Base-by-base conservation (phyloP, 2,797 vertebrate species). In the Morus bassanus region DNA sequence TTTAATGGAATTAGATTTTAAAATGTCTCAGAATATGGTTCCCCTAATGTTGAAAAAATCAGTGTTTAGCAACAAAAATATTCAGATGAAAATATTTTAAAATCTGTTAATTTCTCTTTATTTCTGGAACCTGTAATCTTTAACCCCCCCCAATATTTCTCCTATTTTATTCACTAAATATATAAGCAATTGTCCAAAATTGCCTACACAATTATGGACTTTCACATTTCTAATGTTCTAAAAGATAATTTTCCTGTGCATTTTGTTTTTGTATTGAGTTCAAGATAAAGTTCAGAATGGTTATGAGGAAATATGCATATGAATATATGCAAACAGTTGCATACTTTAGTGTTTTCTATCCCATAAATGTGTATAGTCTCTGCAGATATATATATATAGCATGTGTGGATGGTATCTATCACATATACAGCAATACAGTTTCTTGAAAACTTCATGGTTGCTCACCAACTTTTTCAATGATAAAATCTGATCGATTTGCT, bases 181-280 rank as follows among this genome's bases (percentile, higher is more conserved):
- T 1, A 39, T 23, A 54, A 21, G 3, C 17, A 60, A 0, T n/a
- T 65, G 21, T 46, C 50, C 19, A n/a, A 74, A 87, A 46, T 31
- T 25, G 6, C n/a, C 28, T 30, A 16, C 5, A 39, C 18, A 15
- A 1, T 31, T 21, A 41, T 0, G 18, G 9, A n/a, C 19, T 50
- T 83, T 17, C 10, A 60, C 3, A 31, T 69, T 37, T 45, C 41
- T 31, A 14, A 17, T 46, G 4, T 11, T 86, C 73, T 54, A 30
- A 54, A 54, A 41, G 5, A 11, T 22, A 43, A 11, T 65, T 70
- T 90, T n/a, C 11, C 16, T 50, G 35, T 22, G 37, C 15, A 7
- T 82, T 86, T 64, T 77, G 9, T 43, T 68, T 13, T 28, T 5
- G 3, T 39, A 25, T 33, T 22, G 24, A 53, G 19, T 53, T 88